Evolutionary conservation across 1,140 invertebrate species (phyloP), one percentile per base, ranked within the genome.

Genomic region (Macrobrachium rosenbergii): DNA sequence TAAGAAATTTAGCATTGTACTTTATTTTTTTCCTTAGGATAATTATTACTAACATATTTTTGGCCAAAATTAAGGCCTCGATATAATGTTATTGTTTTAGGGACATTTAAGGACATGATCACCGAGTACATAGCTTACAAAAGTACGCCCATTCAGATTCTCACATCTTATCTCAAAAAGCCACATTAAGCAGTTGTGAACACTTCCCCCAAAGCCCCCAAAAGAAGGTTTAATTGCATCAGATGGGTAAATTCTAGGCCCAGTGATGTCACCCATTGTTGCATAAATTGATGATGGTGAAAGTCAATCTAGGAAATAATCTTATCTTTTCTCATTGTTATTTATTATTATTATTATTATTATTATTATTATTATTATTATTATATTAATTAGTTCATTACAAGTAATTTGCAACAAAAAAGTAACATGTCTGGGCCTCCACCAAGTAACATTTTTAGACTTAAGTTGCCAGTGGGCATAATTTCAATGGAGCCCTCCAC

Each of bases 111-210:
- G 78, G 77, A 86, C 77, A 80, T 78, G 76, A 86, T 86, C 77
- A 86, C 69, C 78, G 80, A 86, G 83, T 86, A 86, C 77, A 86
- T 86, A 86, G 52, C 52, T 52, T 52, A 52, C 52, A 76, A 79
- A 86, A 86, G 83, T 86, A 86, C 83, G 80, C 83, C 83, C 83
- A 80, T 86, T 86, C 83, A 86, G 83, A 86, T 86, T 86, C 83
- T 86, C 83, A 86, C 83, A 69, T 86, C 83, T 86, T 79, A 86
- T 80, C 77, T 86, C 83, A 86, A 86, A 52, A 86, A 86, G 67
- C 77, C 45, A 60, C 79, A 86, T 75, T 62, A 79, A 86, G 77
- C 83, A 86, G 83, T 86, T 86, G 83, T 86, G 83, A 79, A 80
- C 83, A 86, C 83, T 78, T 85, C 83, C 83, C 81, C 77, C 77